These are phyloP conservation scores for Rotaria magnacalcarata DNA, from an alignment of 2,888 invertebrate genomes.

Conservation along the genomic window DNA sequence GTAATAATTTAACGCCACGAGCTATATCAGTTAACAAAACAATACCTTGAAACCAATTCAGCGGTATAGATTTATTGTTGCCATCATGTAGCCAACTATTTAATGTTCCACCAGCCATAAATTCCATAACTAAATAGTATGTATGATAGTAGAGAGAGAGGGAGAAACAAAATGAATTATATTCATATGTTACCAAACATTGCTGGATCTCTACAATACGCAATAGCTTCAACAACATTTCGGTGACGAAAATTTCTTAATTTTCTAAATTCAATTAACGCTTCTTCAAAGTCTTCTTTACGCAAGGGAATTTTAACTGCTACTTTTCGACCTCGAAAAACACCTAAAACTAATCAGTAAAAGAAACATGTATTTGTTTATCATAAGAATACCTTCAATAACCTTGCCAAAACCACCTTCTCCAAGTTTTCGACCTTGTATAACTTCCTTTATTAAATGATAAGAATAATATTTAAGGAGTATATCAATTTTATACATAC, in stretches of 20 bases:
- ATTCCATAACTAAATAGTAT: not conserved
- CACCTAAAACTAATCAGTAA: not conserved
- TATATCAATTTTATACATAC: not conserved
- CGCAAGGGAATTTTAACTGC: conserved; percentile 4
- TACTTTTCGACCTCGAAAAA: not conserved
- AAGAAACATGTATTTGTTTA: not conserved
- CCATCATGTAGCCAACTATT: not conserved
- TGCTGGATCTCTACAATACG: not conserved
- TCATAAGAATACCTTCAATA: not conserved
- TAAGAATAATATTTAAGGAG: too few relatives aligned
- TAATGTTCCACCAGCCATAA: not conserved
- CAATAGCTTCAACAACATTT: conserved; percentile 17
- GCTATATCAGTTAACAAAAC: not conserved
- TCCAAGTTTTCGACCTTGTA: not conserved
- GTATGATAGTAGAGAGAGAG: too few relatives aligned
- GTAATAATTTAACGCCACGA: not conserved
- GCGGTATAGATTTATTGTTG: not conserved
- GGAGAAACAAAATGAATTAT: too few relatives aligned
- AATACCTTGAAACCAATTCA: conserved; percentile 6
- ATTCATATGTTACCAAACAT: not conserved
- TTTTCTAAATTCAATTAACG: not conserved
- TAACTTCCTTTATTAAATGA: not conserved
- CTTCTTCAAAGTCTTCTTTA: not conserved
- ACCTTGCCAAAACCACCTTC: conserved; percentile 19
- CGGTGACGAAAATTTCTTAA: conserved; percentile 7